A percentile compares a stretch with the other conserved stretches of the same genome.
These are phyloP conservation scores for Zophobas atratus DNA, from an alignment of 1,140 invertebrate genomes.

Conservation along the genomic window DNA sequence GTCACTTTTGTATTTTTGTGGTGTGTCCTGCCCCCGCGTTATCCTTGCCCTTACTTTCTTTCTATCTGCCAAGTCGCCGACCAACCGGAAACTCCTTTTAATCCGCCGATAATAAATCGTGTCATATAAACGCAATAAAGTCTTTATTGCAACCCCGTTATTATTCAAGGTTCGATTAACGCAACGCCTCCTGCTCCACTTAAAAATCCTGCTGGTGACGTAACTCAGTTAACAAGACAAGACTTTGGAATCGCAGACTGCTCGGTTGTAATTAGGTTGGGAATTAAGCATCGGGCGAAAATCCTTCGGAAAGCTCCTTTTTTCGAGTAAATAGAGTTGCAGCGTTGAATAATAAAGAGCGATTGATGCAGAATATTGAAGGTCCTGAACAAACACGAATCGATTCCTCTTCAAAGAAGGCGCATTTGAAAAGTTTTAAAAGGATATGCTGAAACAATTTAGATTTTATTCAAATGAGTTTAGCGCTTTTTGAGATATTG, in stretches of 20 bases:
- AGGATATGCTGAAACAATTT: constrained; percentile 36
- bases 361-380: constrained; percentile 39
- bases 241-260: neutral
- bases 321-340: constrained; percentile 20
- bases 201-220: neutral
- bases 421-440: constrained; percentile 24
- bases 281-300: constrained; percentile 27
- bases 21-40: too few species aligned
- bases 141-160: neutral
- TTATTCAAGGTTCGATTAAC: neutral
- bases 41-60: too few species aligned
- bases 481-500: constrained; percentile 28
- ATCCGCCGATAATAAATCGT: neutral
- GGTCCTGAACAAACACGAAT: constrained; percentile 38
- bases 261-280: constrained; percentile 13
- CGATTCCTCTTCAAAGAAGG: constrained; percentile 30
- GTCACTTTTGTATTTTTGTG: too few species aligned
- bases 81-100: neutral
- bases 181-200: neutral
- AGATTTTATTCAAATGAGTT: constrained; percentile 31
- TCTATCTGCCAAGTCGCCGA: neutral
- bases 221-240: neutral
- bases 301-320: constrained; percentile 15
- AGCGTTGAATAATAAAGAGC: constrained; percentile 37
- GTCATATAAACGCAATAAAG: neutral